These are phyloP conservation scores for Pogonomyrmex barbatus DNA, from an alignment of 1,140 invertebrate species.

Conservation along the genomic window DNA sequence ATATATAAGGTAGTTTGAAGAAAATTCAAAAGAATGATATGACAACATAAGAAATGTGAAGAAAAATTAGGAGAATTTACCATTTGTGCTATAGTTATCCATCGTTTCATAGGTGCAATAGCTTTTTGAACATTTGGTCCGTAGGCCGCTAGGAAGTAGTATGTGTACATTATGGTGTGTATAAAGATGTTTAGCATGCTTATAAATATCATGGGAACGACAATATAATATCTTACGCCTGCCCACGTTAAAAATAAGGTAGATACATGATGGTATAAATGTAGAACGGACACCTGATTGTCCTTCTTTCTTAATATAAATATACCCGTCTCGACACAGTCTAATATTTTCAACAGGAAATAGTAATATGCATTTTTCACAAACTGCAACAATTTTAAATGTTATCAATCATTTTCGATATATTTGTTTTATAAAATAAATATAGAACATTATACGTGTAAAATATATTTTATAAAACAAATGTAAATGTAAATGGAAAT, in stretches of 20 bases:
- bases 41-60: not conserved
- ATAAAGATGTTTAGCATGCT: conserved; percentile 73
- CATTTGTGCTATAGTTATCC: conserved; percentile 77
- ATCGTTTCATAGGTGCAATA: conserved; percentile 69
- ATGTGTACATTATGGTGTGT: conserved; percentile 83
- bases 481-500: too few relatives aligned
- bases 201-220: not conserved
- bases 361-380: conserved; percentile 77
- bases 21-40: not conserved
- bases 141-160: conserved; percentile 78
- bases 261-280: conserved; percentile 90
- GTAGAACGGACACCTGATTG: conserved; percentile 89
- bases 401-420: not conserved
- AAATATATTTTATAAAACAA: too few relatives aligned
- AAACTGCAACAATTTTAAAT: conserved; percentile 69
- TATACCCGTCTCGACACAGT: conserved; percentile 85
- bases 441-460: too few relatives aligned
- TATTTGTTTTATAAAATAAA: not conserved
- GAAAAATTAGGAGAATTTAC: conserved; percentile 58
- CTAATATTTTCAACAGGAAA: conserved; percentile 82
- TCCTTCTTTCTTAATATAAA: conserved; percentile 90
- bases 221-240: conserved; percentile 11
- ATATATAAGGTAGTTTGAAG: not conserved
- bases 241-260: conserved; percentile 86
- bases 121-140: conserved; percentile 75